These are phyloP conservation scores for Orthonevra nobilis DNA, from an alignment of 2,888 invertebrate genomes.

Conservation along the genomic window DNA sequence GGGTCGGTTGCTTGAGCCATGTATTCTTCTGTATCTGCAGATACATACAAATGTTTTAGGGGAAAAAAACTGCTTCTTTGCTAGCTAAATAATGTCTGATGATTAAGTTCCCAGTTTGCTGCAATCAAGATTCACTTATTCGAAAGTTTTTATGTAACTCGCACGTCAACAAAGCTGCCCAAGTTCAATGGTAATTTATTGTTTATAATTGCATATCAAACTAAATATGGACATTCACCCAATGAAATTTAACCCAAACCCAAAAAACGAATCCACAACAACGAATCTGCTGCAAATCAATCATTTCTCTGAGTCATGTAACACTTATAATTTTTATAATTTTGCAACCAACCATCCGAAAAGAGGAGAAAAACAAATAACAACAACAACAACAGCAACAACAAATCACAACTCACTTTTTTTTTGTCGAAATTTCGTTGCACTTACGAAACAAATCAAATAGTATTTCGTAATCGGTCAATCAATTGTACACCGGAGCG, in stretches of 20 bases:
- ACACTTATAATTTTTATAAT: constrained; percentile 31
- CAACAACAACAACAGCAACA: neutral
- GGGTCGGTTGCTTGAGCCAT: constrained; percentile 17
- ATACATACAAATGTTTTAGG: neutral
- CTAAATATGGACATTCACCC: constrained; percentile 6
- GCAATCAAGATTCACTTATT: constrained; percentile 15
- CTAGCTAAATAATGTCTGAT: neutral
- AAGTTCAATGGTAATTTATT: neutral
- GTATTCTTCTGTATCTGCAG: constrained; percentile 11
- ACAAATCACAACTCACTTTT: constrained; percentile 62
- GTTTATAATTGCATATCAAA: neutral
- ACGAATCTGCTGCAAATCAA: constrained; percentile 4
- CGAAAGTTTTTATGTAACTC: constrained; percentile 16
- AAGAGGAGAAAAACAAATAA: neutral
- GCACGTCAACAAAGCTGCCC: neutral
- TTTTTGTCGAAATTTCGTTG: constrained; percentile 59
- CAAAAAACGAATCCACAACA: neutral
- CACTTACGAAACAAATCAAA: constrained; percentile 62
- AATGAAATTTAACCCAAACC: neutral
- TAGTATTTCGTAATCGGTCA: constrained; percentile 57
- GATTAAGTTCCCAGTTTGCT: too few species aligned
- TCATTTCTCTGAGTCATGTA: constrained; percentile 27
- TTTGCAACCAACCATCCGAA: constrained; percentile 36
- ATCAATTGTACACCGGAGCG: constrained; percentile 36
- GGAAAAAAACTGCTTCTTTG: constrained; percentile 1